Conservation (phyloP, 2,888 invertebrate genomes). For the Napeogenes inachia region DNA sequence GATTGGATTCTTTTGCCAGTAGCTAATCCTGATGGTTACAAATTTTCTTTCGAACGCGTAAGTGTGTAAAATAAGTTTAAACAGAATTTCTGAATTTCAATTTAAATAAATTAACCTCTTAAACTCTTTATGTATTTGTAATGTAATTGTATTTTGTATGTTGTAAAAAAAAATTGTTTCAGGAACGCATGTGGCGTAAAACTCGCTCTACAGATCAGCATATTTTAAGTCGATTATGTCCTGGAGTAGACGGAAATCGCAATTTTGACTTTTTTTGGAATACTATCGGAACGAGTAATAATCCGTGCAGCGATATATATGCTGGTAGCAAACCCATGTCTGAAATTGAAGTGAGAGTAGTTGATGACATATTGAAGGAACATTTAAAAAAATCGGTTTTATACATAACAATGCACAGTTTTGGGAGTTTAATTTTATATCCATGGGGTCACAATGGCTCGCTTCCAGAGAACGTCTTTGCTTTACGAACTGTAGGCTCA, state of each 20-base stretch:
- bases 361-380: constrained; percentile 77
- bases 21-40: constrained; percentile 85
- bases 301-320: constrained; percentile 77
- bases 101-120: too few relatives aligned
- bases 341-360: constrained; percentile 79
- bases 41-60: constrained; percentile 69
- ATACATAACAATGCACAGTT: constrained; percentile 86
- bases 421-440: constrained; percentile 82
- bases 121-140: too few relatives aligned
- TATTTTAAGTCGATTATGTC: constrained; percentile 57
- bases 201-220: constrained; percentile 74
- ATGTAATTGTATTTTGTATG: too few relatives aligned
- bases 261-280: constrained; percentile 86
- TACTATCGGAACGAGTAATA: constrained; percentile 73
- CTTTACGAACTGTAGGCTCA: constrained; percentile 62
- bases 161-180: too few relatives aligned
- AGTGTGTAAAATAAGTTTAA: constrained; percentile 36
- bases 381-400: constrained; percentile 73
- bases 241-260: constrained; percentile 85
- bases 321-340: too few relatives aligned
- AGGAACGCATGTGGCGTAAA: constrained; percentile 83
- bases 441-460: constrained; percentile 81
- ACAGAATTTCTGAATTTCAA: too few relatives aligned
- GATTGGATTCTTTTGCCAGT: constrained; percentile 83
- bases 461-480: constrained; percentile 67